A percentile compares a stretch with the other conserved stretches of the same genome.
Conservation (phyloP, 2,888 invertebrate species). For the Drosophila planitibia region DNA sequence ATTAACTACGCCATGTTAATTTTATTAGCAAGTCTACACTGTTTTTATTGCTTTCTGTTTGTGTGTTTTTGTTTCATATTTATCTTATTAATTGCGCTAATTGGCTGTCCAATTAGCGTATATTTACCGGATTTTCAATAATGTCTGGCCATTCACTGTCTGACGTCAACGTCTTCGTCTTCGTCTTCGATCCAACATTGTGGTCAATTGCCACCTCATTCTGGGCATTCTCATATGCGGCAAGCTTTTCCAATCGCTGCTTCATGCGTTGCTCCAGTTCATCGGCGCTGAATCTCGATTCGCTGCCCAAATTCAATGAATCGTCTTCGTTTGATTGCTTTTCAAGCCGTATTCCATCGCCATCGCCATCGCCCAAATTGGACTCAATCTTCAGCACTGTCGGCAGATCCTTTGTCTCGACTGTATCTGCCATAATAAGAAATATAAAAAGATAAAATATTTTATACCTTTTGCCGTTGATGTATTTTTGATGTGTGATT, state of each 20-base stretch:
- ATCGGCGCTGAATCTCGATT: constrained; percentile 5
- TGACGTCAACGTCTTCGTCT: constrained; percentile 46
- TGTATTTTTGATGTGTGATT: neutral
- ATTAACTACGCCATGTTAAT: constrained; percentile 79
- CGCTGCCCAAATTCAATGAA: neutral
- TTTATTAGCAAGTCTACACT: constrained; percentile 63
- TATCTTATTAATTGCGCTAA: constrained; percentile 75
- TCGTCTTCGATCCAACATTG: constrained; percentile 37
- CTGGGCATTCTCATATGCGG: constrained; percentile 54
- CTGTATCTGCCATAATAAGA: neutral
- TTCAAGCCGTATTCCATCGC: neutral
- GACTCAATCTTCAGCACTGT: neutral
- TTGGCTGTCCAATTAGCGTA: constrained; percentile 74
- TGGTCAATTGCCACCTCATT: constrained; percentile 10
- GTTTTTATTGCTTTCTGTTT: constrained; percentile 45
- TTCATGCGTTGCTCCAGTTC: constrained; percentile 59
- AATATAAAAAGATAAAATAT: neutral
- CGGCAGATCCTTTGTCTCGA: neutral
- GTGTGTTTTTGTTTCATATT: constrained; percentile 48
- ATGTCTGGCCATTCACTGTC: constrained; percentile 26
- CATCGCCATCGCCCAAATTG: neutral
- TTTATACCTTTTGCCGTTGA: neutral
- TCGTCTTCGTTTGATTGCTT: neutral
- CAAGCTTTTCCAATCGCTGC: constrained; percentile 48
- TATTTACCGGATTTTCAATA: constrained; percentile 67